Evolutionary conservation across 2,888 invertebrate species (phyloP), one percentile per base, ranked within the genome.

Genomic region (Aradus depressus): DNA sequence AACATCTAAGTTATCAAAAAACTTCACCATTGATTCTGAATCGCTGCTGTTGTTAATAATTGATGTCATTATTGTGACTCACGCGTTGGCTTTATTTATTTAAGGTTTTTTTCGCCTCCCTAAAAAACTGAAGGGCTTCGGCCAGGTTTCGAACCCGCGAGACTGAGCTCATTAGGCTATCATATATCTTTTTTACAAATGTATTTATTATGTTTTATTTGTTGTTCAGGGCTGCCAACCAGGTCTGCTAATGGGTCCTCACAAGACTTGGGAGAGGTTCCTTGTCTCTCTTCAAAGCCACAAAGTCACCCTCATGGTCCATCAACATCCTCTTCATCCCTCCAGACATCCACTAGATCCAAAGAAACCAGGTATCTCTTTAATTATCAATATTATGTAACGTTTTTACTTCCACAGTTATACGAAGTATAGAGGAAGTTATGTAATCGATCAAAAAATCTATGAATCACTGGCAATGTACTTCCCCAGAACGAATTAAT

Each of bases 281-380:
- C 39, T 22, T 49, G 49, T 18, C 39, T 49, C 16, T 37, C 49
- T 14, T 23, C 41, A 3, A 49, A 49, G 21, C 41, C 49, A 39
- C 22, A 52, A 1, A 44, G 22, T n/a, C 50, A 52, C 39, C n/a
- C 45, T 25, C 52, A 18, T 23, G 56, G 16, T 19, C 72, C 70
- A 39, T 70, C 64, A 25, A 62, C 65, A 34, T 65, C 64, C 54
- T 67, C 71, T 44, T 64, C 70, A 45, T 69, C 68, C 53, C 63
- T 64, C 28, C 61, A 42, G 32, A 60, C 45, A 54, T 62, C 61
- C 47, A 63, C 65, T 10, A 61, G 67, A 62, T 63, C 63, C 50
- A 73, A 68, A 64, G 70, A 66, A 63, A 66, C 68, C 21, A 65
- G 47, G 47, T 47, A 22, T n/a, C 25, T 42, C 28, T 23, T 8